Evolutionary conservation across 2,888 invertebrate species (phyloP).

Genomic region (Smittia sp.): DNA sequence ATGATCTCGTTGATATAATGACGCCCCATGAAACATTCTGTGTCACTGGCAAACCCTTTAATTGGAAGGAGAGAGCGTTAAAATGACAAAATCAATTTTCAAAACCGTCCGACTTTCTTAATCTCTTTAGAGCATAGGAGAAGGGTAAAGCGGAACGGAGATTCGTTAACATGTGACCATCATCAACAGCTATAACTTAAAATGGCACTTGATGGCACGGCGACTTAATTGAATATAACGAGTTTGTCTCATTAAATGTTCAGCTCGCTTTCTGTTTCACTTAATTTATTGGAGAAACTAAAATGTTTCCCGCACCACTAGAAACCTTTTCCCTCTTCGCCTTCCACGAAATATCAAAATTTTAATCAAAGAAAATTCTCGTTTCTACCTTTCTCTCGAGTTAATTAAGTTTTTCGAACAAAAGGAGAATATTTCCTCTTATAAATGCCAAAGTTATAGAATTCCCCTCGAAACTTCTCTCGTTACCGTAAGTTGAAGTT

Average conservation of each 20-base stretch:
- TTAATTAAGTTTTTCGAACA: constrained; percentile 34
- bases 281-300: constrained; percentile 2
- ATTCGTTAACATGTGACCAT: background rate
- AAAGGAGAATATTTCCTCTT: background rate
- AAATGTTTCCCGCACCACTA: background rate
- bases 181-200: background rate
- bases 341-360: background rate
- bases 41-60: constrained; percentile 69
- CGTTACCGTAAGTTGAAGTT: background rate
- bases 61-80: constrained; percentile 45
- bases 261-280: too few species aligned
- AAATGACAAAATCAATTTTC: background rate
- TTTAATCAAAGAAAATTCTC: constrained; percentile 26
- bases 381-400: constrained; percentile 13
- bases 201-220: too few species aligned
- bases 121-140: background rate
- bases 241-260: too few species aligned
- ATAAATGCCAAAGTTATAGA: background rate
- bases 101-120: background rate
- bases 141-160: background rate
- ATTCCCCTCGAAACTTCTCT: background rate
- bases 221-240: too few species aligned
- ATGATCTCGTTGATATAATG: constrained; percentile 82
- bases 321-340: background rate
- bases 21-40: constrained; percentile 82